Evolutionary conservation across 2,113 vertebrate genomes (phyloP), one percentile per base, ranked within the genome.

Genomic region (Labeo rohita): DNA sequence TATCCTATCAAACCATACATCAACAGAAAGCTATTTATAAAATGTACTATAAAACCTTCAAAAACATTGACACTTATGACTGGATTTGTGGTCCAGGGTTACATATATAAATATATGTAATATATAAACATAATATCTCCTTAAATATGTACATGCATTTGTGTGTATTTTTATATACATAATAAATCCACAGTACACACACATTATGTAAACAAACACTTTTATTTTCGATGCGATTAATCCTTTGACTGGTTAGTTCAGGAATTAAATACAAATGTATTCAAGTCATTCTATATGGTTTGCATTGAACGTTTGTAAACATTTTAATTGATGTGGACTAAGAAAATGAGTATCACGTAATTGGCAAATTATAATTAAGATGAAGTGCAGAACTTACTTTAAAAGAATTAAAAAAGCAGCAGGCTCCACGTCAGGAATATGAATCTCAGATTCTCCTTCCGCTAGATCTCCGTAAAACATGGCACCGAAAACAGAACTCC

Each of bases 401-500:
- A 99, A 89, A 88, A 99, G 91, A 90, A 97, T 97, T 87, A 99
- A 94, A 92, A 99, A 99, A 70, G 98, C 97, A 28, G 96, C 95
- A 10, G 97, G 97, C 91, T 99, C 97, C 93, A 98, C 97, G 83
- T 99, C 98, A 4, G 98, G 98, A 87, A 98, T 98, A 92, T 97
- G 96, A 93, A 98, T 98, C 91, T 98, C 97, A 0, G 97, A 95
- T 90, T 96, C 95, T 85, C 96, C 96, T 91, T 98, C 97, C 2
- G 98, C 98, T 0, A 99, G 95, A 89, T 98, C 97, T 5, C 97
- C 97, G 6, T 98, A 98, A 91, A 99, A 99, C 98, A 99, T 98
- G 92, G 98, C 98, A 10, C 97, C 98, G 91, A 99, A 99, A 90
- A 99, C 98, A 0, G 98, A 98, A 91, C 98, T 99, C 56, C 98